Percentiles rank a stretch among this genome's conserved stretches.
These are phyloP conservation scores for Troilus luridus DNA, from an alignment of 2,888 invertebrate genomes.

Conservation along the genomic window DNA sequence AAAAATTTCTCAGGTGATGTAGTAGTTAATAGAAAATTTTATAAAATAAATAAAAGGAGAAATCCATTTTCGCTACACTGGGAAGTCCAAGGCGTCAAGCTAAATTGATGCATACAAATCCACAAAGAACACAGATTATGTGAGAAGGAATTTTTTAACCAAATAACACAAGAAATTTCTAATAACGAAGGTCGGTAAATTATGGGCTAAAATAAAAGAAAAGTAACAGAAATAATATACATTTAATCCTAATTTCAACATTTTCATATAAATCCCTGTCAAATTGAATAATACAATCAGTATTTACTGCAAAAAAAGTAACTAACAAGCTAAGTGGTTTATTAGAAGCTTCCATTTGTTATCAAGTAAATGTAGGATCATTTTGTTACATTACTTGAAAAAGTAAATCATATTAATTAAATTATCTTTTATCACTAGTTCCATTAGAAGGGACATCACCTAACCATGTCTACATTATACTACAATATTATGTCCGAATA, in stretches of 20 bases:
- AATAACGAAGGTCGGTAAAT: neutral
- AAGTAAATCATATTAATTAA: neutral
- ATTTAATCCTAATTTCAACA: neutral
- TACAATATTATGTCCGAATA: neutral
- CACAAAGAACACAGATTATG: no score
- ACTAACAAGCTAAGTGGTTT: neutral
- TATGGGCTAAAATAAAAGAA: neutral
- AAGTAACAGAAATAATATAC: neutral
- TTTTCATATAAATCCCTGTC: neutral
- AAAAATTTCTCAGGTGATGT: no score
- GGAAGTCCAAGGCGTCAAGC: no score
- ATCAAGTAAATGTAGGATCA: neutral
- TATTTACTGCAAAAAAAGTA: neutral
- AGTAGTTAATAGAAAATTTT: no score
- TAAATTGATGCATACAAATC: no score
- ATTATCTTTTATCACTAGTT: neutral
- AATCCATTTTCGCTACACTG: no score
- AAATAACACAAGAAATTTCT: no score
- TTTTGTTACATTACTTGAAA: neutral
- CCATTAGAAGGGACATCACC: neutral
- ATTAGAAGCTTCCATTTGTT: neutral
- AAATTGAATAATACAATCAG: neutral
- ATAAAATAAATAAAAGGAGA: no score
- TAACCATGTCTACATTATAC: neutral
- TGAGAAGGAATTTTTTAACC: no score